Percentiles rank a stretch among this genome's conserved stretches.
phyloP scores from a whole-genome alignment of 2,113 vertebrate species.

The Strix aluco region DNA sequence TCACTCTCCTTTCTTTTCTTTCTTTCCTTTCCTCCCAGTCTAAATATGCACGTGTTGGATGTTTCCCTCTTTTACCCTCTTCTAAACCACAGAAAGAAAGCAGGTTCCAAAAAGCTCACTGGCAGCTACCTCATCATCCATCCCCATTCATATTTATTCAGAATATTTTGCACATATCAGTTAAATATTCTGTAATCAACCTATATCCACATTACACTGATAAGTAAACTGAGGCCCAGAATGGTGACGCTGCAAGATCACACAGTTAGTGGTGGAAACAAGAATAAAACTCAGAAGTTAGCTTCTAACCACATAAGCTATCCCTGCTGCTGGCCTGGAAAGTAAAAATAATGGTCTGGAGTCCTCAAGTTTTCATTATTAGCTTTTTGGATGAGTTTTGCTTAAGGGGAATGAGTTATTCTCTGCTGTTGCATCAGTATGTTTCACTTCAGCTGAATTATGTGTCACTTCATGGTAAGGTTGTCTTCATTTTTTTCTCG shows the following conservation, averaged over 20 bases:
- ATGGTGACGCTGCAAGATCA: background rate
- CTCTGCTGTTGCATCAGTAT: constrained; percentile 21
- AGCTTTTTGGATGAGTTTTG: constrained; percentile 64
- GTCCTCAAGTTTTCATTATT: constrained; percentile 55
- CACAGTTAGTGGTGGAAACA: background rate
- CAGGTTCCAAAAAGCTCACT: background rate
- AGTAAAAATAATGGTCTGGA: constrained; percentile 57
- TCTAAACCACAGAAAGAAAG: background rate
- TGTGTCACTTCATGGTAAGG: constrained; percentile 49
- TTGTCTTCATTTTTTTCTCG: constrained; percentile 50
- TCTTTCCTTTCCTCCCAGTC: background rate
- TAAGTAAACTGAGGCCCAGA: background rate
- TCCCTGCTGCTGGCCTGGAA: constrained; percentile 39
- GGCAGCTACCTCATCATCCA: background rate
- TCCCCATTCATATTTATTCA: background rate
- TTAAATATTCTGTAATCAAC: background rate
- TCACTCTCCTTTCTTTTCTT: background rate
- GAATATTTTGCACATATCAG: background rate
- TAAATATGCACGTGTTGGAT: background rate
- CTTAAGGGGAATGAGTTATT: constrained; percentile 59
- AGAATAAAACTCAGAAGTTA: constrained; percentile 30
- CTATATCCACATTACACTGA: background rate
- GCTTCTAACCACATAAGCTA: constrained; percentile 49
- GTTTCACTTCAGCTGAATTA: constrained; percentile 55
- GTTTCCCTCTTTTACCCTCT: background rate